These are phyloP conservation scores for Nomada lathburiana DNA, from an alignment of 2,888 invertebrate species.

Conservation along the genomic window DNA sequence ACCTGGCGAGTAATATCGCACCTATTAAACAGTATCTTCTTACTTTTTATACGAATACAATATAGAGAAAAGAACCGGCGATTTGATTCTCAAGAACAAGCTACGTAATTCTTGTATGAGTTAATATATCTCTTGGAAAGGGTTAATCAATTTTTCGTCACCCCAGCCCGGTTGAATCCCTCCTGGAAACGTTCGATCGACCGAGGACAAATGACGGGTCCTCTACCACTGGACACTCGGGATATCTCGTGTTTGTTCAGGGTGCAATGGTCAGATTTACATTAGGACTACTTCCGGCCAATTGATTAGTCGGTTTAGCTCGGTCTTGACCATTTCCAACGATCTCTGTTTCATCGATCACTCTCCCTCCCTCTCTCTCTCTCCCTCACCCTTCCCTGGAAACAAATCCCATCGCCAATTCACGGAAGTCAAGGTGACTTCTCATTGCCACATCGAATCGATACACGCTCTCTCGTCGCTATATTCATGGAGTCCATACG, in stretches of 20 bases:
- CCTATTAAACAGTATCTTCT: background rate
- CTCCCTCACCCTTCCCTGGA: constrained; percentile 2
- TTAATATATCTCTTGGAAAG: background rate
- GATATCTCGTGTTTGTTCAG: constrained; percentile 63
- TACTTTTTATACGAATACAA: background rate
- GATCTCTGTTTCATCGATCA: constrained; percentile 61
- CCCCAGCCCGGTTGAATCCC: background rate
- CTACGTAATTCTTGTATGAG: background rate
- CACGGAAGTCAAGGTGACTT: constrained; percentile 13
- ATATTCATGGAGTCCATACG: no score
- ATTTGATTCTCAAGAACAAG: background rate
- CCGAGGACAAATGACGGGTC: constrained; percentile 60
- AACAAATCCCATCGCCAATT: background rate
- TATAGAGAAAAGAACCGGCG: no score
- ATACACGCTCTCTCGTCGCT: background rate
- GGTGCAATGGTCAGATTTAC: constrained; percentile 61
- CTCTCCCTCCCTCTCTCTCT: background rate
- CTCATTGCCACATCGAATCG: background rate
- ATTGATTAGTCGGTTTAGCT: constrained; percentile 68
- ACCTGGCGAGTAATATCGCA: background rate
- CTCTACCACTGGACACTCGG: constrained; percentile 40
- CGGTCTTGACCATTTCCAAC: constrained; percentile 14
- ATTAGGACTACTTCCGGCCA: constrained; percentile 70
- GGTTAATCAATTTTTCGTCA: constrained; percentile 17
- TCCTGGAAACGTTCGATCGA: constrained; percentile 43